Base-by-base conservation (phyloP, 1,140 invertebrate species). In the Pseudomyrmex gracilis region DNA sequence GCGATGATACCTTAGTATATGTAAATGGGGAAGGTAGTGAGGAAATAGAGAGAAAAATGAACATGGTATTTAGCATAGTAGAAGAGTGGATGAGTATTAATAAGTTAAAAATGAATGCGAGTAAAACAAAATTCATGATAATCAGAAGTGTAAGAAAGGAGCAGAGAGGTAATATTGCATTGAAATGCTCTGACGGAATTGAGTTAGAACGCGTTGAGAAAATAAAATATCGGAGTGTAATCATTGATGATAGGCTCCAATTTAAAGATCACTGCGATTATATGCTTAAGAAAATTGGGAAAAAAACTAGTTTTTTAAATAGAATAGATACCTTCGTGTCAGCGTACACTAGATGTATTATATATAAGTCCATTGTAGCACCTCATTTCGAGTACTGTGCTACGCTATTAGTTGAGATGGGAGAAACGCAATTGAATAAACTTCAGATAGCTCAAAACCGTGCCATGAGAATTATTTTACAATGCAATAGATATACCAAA, bases 121-220 rank as follows among this genome's bases (percentile, higher is more conserved):
- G 5, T 5, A 88, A 88, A 70, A 86, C 82, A 3, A 88, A 86
- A 47, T 83, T 0, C 49, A 88, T 88, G 83, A 20, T 86, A n/a
- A 24, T 88, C 0, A 82, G 74, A 13, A 60, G 73, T 24, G 8
- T 13, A 3, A 68, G 57, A 24, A 64, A 74, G 22, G 67, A 67
- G 5, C 9, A 34, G 2, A 71, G 4, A 7, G 55, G 20, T 3
- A 17, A 58, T 13, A 22, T 76, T 5, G 9, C 1, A 49, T 4
- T 86, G 53, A 57, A 57, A 63, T 43, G 63, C 9, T 73, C 4
- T 4, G 24, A 85, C 47, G 67, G 58, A 49, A 53, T 9, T 43
- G 7, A 5, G 17, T 51, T 88, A 4, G 68, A 77, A 58, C n/a
- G 58, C 43, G 82, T 86, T 0, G 57, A 67, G 10, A 47, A 63